phyloP scores from a whole-genome alignment of 2,888 invertebrate genomes.

The Scaptomyza tumidula region DNA sequence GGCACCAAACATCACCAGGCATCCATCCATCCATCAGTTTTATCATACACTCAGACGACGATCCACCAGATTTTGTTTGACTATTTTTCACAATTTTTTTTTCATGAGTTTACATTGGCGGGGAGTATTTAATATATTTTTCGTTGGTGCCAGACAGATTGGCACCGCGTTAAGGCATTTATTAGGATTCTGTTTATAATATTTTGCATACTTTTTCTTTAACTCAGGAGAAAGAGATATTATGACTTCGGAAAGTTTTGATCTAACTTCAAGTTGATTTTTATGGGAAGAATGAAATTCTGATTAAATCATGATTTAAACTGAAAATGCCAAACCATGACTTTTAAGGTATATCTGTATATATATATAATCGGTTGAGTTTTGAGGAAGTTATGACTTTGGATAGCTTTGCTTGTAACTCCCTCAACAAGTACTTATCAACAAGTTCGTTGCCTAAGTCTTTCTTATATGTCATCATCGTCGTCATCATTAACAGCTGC shows the following conservation, averaged over 20 bases:
- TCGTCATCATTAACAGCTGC: conserved; percentile 50
- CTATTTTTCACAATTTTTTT: conserved; percentile 18
- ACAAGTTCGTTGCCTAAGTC: conserved; percentile 65
- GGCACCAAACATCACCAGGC: conserved; percentile 36
- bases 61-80: conserved; percentile 19
- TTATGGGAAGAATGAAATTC: too few relatives aligned
- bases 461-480: conserved; percentile 54
- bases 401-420: too few relatives aligned
- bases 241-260: too few relatives aligned
- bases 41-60: neutral
- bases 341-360: too few relatives aligned
- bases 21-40: conserved; percentile 8
- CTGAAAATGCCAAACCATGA: too few relatives aligned
- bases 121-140: conserved; percentile 1
- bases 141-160: conserved; percentile 32
- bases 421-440: neutral
- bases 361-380: too few relatives aligned
- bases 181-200: neutral
- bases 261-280: too few relatives aligned
- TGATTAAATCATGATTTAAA: too few relatives aligned
- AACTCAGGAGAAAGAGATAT: too few relatives aligned
- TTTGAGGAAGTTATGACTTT: too few relatives aligned
- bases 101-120: neutral
- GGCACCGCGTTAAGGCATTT: conserved; percentile 13
- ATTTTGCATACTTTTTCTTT: neutral